Conservation (phyloP, 2,888 invertebrate genomes). For the Resseliella maxima region DNA sequence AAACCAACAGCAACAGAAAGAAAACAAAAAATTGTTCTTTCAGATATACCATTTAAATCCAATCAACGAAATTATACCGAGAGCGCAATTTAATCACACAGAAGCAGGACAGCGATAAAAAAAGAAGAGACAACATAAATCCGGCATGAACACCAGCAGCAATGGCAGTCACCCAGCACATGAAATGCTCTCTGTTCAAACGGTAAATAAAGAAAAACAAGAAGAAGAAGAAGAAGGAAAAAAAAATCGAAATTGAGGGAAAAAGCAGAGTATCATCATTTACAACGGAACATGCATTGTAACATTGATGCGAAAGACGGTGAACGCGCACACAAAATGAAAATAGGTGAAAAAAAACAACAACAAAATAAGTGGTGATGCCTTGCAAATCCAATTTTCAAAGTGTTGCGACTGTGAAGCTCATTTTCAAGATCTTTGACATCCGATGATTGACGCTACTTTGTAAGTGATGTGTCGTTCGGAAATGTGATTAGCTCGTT, state of each 20-base stretch:
- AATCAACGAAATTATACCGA: constrained; percentile 54
- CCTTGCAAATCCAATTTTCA: constrained; percentile 45
- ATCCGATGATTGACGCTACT: constrained; percentile 49
- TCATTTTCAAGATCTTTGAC: constrained; percentile 40
- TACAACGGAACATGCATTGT: constrained; percentile 5
- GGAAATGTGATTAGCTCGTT: neutral
- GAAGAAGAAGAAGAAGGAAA: neutral
- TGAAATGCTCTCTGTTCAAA: constrained; percentile 9
- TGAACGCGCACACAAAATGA: neutral
- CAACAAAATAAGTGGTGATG: neutral
- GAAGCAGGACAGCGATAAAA: constrained; percentile 52
- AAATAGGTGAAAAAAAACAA: constrained; percentile 41
- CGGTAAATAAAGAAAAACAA: neutral
- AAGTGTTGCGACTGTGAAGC: neutral
- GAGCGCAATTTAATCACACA: constrained; percentile 46
- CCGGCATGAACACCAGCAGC: neutral
- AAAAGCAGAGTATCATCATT: neutral
- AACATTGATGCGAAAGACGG: neutral
- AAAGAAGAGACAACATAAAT: neutral
- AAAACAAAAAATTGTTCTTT: constrained; percentile 24
- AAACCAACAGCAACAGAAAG: neutral
- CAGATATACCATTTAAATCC: constrained; percentile 50
- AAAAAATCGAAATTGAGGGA: constrained; percentile 14
- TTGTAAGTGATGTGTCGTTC: constrained; percentile 46
- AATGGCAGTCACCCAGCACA: neutral